Base-by-base conservation (phyloP, 1,140 invertebrate genomes). In the Zeugodacus cucurbitae region DNA sequence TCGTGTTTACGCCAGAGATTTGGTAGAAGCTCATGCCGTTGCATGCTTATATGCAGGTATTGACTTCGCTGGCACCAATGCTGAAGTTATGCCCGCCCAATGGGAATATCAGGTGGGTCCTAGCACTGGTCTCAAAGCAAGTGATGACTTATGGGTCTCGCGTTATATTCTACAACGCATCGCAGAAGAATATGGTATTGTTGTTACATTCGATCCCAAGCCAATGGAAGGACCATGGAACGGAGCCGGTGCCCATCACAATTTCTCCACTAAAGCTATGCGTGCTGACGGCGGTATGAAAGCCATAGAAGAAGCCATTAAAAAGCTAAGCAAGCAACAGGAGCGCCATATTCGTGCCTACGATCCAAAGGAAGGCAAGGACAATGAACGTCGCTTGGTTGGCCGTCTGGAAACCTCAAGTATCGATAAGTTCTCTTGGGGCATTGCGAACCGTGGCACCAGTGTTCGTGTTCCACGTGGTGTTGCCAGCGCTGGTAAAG, bases 31-130 rank as follows among this genome's bases (percentile, higher is more conserved):
- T 37, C 98, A 98, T 91, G 95, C 95, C 88, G 94, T 95, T 89
- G 95, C 95, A 90, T 98, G 97, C 91, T 94, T 99, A 0, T 98
- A 98, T 91, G 97, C 98, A 89, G 98, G 98, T 41, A 95, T 99
- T 64, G 96, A 97, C 59, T 97, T 99, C 89, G 95, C 96, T 62
- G 98, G 98, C 29, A 97, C 96, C 8, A 99, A 99, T 91, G 98
- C 98, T 8, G 98, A 99, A 93, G 98, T 98, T 22, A 98, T 98
- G 98, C 97, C 97, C 22, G 96, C 97, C 26, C 97, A 98, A 91
- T 94, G 94, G 93, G 92, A 93, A 74, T 93, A 93, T 87, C 93
- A 94, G 82, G 96, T 97, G 6, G 97, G 97, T 4, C 96, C 97
- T 0, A 96, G 96, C 89, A 95, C 95, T 90, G 98, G 98, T 0